Evolutionary conservation across 2,113 vertebrate genomes (phyloP), one percentile per base, ranked within the genome.

Genomic region (Pomatorhinus ruficollis): DNA sequence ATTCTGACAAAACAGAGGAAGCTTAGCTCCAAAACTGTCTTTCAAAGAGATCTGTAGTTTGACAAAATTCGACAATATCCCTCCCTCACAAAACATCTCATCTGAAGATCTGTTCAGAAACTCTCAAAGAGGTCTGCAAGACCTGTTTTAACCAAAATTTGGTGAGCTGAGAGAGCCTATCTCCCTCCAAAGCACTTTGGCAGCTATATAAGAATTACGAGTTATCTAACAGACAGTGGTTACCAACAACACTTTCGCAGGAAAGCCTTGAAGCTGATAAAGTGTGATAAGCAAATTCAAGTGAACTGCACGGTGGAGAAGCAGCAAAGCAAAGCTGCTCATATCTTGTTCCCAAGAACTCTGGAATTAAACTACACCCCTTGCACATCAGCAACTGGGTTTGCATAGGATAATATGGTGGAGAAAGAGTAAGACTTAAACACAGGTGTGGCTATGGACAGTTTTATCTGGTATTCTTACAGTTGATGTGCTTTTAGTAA

Each of bases 281-380:
- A 35, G 40, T 25, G 6, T 70, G 95, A 98, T 97, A 97, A 97
- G 78, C 33, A 30, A 79, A 84, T 97, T 97, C 90, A 50, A 50
- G 91, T 69, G 96, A 97, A 97, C 37, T 40, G 31, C 21, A 83
- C 0, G 0, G 60, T 30, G 35, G 56, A 77, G 53, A 52, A 23
- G 35, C 53, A 50, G 77, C 68, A 78, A 63, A 49, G 64, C 47
- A 52, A 88, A 88, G 68, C n/a, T 4, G 7, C 44, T 92, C 31
- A 69, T 23, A 64, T 59, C 31, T 77, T 64, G 64, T 97, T 98
- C 97, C 94, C 53, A 78, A 8, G 96, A 98, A 97, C 31, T 92
- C 4, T 33, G 76, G 69, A 45, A 76, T 61, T 49, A 69, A 49
- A 54, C 72, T 72, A 70, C 60, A 1, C 40, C 69, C 76, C 37